Evolutionary conservation across 1,140 invertebrate species (phyloP), one percentile per base, ranked within the genome.

Genomic region (Apolygus lucorum): DNA sequence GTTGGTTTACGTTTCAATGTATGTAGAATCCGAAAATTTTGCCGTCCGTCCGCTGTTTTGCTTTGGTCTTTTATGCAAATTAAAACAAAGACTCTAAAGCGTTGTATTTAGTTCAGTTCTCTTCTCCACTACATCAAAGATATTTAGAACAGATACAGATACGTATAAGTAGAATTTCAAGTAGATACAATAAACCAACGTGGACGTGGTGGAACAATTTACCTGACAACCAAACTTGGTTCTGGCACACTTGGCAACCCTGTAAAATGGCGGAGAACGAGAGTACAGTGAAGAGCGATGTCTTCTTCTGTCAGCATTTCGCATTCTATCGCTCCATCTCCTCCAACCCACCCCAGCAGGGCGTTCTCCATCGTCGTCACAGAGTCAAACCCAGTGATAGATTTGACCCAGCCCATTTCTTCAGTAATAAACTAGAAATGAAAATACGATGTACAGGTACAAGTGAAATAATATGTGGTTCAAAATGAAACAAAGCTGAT

Each of bases 311-410:
- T 76, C 4, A 89, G 70, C 22, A 77, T 80, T 78, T 92, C 90
- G 74, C 90, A 81, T 68, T 82, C 78, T 52, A 82, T 74, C n/a
- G 90, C 88, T 68, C 88, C 87, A 72, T 81, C 77, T 21, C 89
- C 87, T 52, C 87, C 87, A n/a, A 91, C 78, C 90, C 90, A 92
- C 0, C 84, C 88, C 71, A 91, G 74, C 49, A 93, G 76, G 71
- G 88, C 81, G 26, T 78, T 78, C 52, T 87, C 76, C 59, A 86
- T 78, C 72, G 78, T 75, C 2, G 78, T 71, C 4, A 85, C 69
- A 4, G 87, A 78, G 78, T 91, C 88, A 79, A 91, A 90, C 1
- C 88, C 88, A 22, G 84, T 84, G 2, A 90, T 78, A 71, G 80
- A 78, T 72, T 72, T 79, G 17, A 78, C 78, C 84, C 83, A 87